These are phyloP conservation scores for Syrista parreyssii DNA, from an alignment of 2,888 invertebrate genomes.

Conservation along the genomic window DNA sequence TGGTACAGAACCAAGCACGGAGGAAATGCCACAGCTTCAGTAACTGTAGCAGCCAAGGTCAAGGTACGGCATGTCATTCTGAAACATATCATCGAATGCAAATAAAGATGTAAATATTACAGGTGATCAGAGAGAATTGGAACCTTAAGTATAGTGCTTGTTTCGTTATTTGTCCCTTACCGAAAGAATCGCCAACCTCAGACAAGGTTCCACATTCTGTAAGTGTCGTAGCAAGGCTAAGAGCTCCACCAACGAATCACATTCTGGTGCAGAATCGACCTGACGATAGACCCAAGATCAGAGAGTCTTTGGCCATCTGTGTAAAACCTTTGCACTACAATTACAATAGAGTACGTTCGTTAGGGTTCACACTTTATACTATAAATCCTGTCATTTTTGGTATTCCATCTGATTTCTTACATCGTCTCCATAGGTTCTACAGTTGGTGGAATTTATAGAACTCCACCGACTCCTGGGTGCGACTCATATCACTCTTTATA, in stretches of 20 bases:
- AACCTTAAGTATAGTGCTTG: conserved; percentile 92
- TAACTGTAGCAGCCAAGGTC: conserved; percentile 80
- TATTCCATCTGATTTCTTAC: not conserved
- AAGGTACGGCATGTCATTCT: conserved; percentile 68
- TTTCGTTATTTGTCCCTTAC: conserved; percentile 85
- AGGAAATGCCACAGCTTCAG: conserved; percentile 63
- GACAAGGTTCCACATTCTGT: conserved; percentile 75
- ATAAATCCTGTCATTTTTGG: not conserved
- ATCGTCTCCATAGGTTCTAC: conserved; percentile 71
- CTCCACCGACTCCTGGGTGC: conserved; percentile 86
- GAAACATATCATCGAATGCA: not conserved
- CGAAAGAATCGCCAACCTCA: conserved; percentile 71
- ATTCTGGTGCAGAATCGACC: conserved; percentile 72
- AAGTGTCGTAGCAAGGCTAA: conserved; percentile 74
- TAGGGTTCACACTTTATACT: not conserved
- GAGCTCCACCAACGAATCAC: conserved; percentile 74
- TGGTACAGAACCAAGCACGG: conserved; percentile 74
- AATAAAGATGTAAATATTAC: not conserved
- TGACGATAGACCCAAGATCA: conserved; percentile 67
- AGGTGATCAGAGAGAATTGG: conserved; percentile 94
- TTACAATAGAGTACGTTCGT: conserved; percentile 76
- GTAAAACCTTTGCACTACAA: conserved; percentile 92
- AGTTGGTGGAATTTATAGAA: conserved; percentile 90
- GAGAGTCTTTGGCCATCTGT: conserved; percentile 79
- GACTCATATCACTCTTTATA: conserved; percentile 90